Evolutionary conservation across 2,113 vertebrate species (phyloP).

Genomic region (Gopherus flavomarginatus): DNA sequence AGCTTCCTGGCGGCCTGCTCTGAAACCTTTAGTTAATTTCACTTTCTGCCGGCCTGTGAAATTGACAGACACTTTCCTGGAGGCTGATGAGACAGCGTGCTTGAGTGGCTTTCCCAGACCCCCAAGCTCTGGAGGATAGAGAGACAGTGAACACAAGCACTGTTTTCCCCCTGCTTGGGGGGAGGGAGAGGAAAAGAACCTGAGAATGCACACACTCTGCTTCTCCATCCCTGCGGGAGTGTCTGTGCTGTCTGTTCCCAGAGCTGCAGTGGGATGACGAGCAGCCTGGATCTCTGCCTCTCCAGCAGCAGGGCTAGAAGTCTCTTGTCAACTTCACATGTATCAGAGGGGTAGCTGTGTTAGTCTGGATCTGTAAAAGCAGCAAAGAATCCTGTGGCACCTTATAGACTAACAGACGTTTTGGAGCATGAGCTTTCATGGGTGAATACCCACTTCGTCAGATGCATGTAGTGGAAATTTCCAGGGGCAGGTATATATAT

Average conservation of each 20-base stretch:
- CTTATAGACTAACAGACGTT: no score
- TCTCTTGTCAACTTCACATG: not conserved
- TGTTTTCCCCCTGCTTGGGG: not conserved
- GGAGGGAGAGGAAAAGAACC: not conserved
- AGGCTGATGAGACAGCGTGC: not conserved
- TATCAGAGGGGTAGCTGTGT: no score
- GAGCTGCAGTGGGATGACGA: not conserved
- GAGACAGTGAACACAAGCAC: not conserved
- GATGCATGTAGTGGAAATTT: no score
- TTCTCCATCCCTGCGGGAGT: no score
- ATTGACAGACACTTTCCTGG: not conserved
- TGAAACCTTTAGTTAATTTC: not conserved
- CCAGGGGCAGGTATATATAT: no score
- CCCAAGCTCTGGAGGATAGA: not conserved
- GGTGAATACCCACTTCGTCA: no score
- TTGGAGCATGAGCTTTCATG: no score
- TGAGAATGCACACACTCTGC: not conserved
- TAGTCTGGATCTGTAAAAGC: no score
- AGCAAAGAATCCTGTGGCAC: no score
- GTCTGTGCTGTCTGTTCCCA: not conserved
- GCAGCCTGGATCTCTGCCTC: not conserved
- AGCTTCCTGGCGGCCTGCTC: not conserved
- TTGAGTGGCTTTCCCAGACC: not conserved
- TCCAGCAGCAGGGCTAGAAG: not conserved
- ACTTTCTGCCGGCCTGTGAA: not conserved